These are phyloP conservation scores for Engystomops pustulosus DNA, from an alignment of 2,113 vertebrate genomes.

Conservation along the genomic window DNA sequence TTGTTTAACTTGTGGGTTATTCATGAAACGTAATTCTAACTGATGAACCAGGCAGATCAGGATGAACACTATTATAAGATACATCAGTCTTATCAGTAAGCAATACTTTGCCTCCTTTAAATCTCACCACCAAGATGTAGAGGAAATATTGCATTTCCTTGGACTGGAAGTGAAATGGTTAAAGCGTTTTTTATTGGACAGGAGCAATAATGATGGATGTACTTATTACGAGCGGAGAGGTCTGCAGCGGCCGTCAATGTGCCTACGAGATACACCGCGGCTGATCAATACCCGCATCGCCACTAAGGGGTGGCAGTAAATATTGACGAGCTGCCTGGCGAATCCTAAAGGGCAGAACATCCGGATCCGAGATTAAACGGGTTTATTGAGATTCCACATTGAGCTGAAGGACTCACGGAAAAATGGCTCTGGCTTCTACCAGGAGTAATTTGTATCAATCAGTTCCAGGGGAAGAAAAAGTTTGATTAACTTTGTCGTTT, in stretches of 20 bases:
- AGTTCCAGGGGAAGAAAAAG: background rate
- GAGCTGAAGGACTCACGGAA: too few relatives aligned
- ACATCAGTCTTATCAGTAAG: too few relatives aligned
- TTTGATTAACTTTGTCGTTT: background rate
- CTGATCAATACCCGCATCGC: constrained; percentile 33
- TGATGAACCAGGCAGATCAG: background rate
- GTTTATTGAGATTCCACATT: constrained; percentile 35
- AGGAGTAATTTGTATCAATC: background rate
- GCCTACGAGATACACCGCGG: constrained; percentile 4
- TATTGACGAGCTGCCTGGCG: constrained; percentile 29
- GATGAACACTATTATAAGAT: background rate
- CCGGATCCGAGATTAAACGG: constrained; percentile 21
- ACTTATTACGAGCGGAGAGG: constrained; percentile 26
- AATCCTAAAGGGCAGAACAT: constrained; percentile 36
- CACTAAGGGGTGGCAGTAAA: constrained; percentile 34
- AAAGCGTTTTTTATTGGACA: background rate
- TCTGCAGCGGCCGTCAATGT: background rate
- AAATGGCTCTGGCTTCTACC: background rate
- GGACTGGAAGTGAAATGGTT: background rate
- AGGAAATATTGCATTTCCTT: background rate
- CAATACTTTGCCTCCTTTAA: too few relatives aligned
- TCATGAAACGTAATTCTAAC: too few relatives aligned
- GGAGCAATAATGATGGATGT: constrained; percentile 37
- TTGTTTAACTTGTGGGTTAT: too few relatives aligned
- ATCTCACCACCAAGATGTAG: too few relatives aligned